Conservation (phyloP, 2,797 vertebrate species). For the Iguana delicatissima region DNA sequence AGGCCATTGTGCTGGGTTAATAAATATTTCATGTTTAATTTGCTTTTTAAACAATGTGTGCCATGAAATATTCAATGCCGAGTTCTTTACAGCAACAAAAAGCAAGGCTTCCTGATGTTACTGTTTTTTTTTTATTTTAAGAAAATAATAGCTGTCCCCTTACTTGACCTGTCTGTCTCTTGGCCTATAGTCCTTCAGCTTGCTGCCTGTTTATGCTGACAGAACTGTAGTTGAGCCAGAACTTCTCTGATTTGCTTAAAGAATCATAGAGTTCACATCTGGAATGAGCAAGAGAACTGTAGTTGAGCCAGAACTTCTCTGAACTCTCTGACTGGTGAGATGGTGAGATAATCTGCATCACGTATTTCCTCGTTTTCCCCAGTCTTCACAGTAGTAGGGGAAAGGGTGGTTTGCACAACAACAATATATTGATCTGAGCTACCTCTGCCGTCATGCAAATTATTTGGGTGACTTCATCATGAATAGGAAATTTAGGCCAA, state of each 20-base stretch:
- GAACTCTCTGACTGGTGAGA: too few relatives aligned
- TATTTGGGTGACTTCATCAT: too few relatives aligned
- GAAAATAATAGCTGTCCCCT: neutral
- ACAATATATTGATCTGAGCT: too few relatives aligned
- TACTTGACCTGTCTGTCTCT: neutral
- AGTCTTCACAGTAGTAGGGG: too few relatives aligned
- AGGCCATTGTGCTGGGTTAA: neutral
- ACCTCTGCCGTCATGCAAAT: too few relatives aligned
- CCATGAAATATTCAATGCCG: constrained; percentile 17
- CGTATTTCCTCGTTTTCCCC: too few relatives aligned
- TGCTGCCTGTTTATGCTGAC: neutral
- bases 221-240: too few relatives aligned
- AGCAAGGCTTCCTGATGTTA: neutral
- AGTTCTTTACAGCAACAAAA: neutral
- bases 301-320: neutral
- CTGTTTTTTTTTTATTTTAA: neutral
- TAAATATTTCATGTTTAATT: constrained; percentile 22
- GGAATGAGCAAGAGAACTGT: neutral
- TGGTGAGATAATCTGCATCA: too few relatives aligned
- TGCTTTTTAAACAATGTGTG: constrained; percentile 19
- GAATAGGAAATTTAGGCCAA: too few relatives aligned
- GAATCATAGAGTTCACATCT: neutral
- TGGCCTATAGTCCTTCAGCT: neutral
- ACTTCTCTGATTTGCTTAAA: too few relatives aligned
- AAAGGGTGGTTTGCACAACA: too few relatives aligned